phyloP scores from a whole-genome alignment of 2,797 vertebrate species.

The Takifugu ocellatus region DNA sequence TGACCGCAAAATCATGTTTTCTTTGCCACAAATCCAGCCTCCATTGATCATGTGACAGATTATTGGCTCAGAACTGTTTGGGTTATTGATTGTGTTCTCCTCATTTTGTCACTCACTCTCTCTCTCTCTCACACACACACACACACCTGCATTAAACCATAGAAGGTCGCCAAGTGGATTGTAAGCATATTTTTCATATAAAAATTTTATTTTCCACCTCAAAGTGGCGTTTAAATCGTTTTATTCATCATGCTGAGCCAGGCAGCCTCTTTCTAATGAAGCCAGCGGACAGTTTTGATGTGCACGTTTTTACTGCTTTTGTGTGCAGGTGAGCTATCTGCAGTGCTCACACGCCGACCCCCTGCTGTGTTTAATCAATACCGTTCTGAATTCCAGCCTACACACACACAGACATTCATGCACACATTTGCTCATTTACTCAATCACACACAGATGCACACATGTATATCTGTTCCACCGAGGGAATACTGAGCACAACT shows the following conservation, averaged over 20 bases:
- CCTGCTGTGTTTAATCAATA: conserved; percentile 82
- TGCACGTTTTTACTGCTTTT: conserved; percentile 37
- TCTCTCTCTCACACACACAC: not conserved
- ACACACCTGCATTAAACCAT: conserved; percentile 4
- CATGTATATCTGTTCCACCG: conserved; percentile 48
- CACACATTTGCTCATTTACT: conserved; percentile 1
- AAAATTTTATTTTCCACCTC: conserved; percentile 50
- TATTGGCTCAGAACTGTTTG: not conserved
- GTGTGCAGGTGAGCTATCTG: conserved; percentile 68
- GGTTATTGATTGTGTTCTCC: not conserved
- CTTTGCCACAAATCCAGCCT: too few species aligned
- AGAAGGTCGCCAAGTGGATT: conserved; percentile 22
- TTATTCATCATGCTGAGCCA: conserved; percentile 64
- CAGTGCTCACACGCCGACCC: conserved; percentile 69
- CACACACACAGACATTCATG: conserved; percentile 19
- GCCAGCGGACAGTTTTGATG: conserved; percentile 70
- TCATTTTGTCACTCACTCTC: too few species aligned
- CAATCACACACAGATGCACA: conserved; percentile 21
- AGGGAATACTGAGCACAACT: conserved; percentile 65
- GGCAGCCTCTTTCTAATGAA: conserved; percentile 63
- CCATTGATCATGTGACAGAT: not conserved
- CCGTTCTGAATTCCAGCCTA: conserved; percentile 70
- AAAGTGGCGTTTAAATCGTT: conserved; percentile 64
- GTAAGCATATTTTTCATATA: conserved; percentile 41
- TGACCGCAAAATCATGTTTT: too few species aligned